phyloP scores from a whole-genome alignment of 2,797 vertebrate species.

The Chanos chanos region DNA sequence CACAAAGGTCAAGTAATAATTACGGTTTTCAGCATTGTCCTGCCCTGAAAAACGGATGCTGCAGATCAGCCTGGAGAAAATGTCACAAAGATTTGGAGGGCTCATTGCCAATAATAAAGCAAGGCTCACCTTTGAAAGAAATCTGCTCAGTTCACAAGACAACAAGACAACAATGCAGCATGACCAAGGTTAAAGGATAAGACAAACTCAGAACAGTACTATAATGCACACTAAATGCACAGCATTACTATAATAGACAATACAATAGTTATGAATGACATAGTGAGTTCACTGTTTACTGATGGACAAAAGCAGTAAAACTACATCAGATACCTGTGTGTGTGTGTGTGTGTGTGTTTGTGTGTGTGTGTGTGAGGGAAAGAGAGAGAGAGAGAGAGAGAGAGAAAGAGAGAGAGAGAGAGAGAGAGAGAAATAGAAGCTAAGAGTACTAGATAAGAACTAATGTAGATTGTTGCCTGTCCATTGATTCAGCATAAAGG shows the following conservation, averaged over 20 bases:
- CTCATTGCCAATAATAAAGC: conserved; percentile 63
- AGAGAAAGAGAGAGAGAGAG: not conserved
- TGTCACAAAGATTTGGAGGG: conserved; percentile 66
- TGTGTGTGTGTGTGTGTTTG: not conserved
- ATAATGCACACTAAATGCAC: not conserved
- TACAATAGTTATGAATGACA: not conserved
- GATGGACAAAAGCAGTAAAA: not conserved
- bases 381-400: not conserved
- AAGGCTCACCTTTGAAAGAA: conserved; percentile 44
- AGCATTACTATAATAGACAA: conserved; percentile 12
- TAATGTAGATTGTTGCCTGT: conserved; percentile 1
- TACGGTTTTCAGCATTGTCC: conserved; percentile 61
- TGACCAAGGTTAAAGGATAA: conserved; percentile 50
- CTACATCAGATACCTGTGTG: conserved; percentile 1
- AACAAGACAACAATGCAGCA: conserved; percentile 31
- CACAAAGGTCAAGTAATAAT: conserved; percentile 69
- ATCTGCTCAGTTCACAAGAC: conserved; percentile 35
- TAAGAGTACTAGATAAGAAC: no score
- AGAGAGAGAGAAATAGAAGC: not conserved
- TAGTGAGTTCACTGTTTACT: no score
- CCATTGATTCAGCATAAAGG: conserved; percentile 50
- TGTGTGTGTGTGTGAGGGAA: not conserved
- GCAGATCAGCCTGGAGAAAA: conserved; percentile 63
- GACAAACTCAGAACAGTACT: conserved; percentile 20
- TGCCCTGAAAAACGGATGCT: conserved; percentile 54